These are phyloP conservation scores for Himantopus leucocephalus DNA, from an alignment of 2,113 vertebrate species.

Conservation along the genomic window DNA sequence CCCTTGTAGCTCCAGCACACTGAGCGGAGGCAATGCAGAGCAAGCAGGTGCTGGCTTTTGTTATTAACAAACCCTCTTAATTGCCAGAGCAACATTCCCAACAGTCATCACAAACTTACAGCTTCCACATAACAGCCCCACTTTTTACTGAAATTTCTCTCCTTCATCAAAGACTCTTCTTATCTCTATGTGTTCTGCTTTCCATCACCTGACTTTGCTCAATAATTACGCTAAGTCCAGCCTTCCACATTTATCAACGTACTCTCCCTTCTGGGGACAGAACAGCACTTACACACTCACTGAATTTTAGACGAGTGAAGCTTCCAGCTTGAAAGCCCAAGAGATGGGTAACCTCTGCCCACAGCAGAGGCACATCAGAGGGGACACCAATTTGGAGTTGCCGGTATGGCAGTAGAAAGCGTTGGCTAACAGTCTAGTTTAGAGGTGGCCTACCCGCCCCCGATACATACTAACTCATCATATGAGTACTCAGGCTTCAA, in stretches of 20 bases:
- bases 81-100: neutral
- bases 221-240: rapidly evolving
- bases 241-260: rapidly evolving
- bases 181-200: neutral
- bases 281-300: neutral
- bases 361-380: rapidly evolving
- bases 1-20: neutral
- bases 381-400: neutral
- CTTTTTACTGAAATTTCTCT: neutral
- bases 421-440: rapidly evolving
- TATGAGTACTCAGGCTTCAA: neutral
- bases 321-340: neutral
- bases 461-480: rapidly evolving
- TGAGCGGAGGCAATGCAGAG: rapidly evolving
- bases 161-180: neutral
- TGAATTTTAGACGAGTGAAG: rapidly evolving
- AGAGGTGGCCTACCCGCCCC: neutral
- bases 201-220: neutral
- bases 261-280: neutral
- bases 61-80: neutral
- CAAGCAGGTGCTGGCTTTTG: neutral
- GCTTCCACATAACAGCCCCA: rapidly evolving
- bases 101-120: neutral
- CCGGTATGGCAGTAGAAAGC: neutral
- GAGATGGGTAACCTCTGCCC: neutral